Evolutionary conservation across 2,113 vertebrate genomes (phyloP), one percentile per base, ranked within the genome.

Genomic region (Calypte anna): DNA sequence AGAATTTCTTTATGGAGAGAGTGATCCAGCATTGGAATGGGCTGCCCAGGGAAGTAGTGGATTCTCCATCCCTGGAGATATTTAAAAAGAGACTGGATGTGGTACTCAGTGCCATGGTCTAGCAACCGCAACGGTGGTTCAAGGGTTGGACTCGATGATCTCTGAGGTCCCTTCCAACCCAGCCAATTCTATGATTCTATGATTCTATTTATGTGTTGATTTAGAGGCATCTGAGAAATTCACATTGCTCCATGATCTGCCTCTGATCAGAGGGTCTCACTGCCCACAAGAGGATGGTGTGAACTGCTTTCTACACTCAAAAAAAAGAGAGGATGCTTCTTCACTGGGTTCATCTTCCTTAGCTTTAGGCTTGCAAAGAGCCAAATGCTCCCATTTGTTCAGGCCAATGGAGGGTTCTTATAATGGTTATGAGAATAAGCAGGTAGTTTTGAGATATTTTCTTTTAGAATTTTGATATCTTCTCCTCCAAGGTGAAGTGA

Each of bases 181-280:
- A 33, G 33, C 33, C 33, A 33, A 33, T 33, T 33, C 33, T 33
- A 33, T 33, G 33, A 33, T 33, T 33, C 33, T 33, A 33, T 33
- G 33, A 33, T 85, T 70, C 51, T 66, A 25, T 48, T 38, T 12
- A 3, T 12, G 10, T 61, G 48, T 74, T 93, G 57, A 88, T 72
- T 94, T 90, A 70, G 84, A 93, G 51, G n/a, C 27, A 61, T 62
- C 64, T 55, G 59, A 87, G 79, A 66, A 84, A 66, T 74, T 78
- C 55, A 12, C n/a, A 14, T 43, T 77, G 50, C 54, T 63, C 63
- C 6, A 2, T 12, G 15, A 21, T 3, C 12, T 31, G 44, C 16
- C 10, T 80, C 61, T n/a, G 36, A 93, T 76, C 50, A 55, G 30
- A 83, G 66, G 69, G 7, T 10, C 43, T 84, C 40, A 10, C 28